Percentiles rank a stretch among this genome's conserved stretches.
phyloP scores from a whole-genome alignment of 2,797 vertebrate species.

The Huso huso region DNA sequence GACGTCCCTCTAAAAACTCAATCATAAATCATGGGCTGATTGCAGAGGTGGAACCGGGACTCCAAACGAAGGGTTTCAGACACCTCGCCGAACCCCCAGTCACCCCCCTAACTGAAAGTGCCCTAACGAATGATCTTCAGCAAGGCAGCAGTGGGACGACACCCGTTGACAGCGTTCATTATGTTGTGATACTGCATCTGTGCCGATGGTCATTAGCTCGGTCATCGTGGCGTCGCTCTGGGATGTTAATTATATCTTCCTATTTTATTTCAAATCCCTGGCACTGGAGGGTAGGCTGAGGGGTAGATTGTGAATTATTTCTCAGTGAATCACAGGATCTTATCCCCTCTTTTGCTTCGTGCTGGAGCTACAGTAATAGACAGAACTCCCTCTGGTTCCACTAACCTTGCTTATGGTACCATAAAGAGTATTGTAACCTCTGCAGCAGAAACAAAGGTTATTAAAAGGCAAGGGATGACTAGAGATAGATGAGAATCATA shows the following conservation, averaged over 20 bases:
- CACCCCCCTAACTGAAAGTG: too few relatives aligned
- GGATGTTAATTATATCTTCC: too few relatives aligned
- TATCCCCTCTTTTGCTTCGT: neutral
- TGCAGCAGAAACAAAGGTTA: neutral
- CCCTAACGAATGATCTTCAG: too few relatives aligned
- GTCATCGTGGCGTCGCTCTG: too few relatives aligned
- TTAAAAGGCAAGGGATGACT: neutral
- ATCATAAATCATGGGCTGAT: neutral
- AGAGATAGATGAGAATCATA: neutral
- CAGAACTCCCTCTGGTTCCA: neutral
- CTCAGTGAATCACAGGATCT: neutral
- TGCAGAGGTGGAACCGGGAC: neutral
- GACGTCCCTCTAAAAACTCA: neutral
- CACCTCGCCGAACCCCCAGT: too few relatives aligned
- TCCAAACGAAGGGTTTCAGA: too few relatives aligned
- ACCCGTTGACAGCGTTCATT: too few relatives aligned
- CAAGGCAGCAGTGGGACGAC: too few relatives aligned
- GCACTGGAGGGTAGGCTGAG: neutral
- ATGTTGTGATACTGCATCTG: too few relatives aligned
- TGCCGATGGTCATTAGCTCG: too few relatives aligned
- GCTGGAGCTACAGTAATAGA: neutral
- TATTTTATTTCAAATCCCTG: too few relatives aligned
- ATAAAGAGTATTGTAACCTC: neutral
- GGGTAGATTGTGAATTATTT: neutral
- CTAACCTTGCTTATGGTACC: neutral